Conservation (phyloP, 1,140 invertebrate species). For the Eriosoma lanigerum region DNA sequence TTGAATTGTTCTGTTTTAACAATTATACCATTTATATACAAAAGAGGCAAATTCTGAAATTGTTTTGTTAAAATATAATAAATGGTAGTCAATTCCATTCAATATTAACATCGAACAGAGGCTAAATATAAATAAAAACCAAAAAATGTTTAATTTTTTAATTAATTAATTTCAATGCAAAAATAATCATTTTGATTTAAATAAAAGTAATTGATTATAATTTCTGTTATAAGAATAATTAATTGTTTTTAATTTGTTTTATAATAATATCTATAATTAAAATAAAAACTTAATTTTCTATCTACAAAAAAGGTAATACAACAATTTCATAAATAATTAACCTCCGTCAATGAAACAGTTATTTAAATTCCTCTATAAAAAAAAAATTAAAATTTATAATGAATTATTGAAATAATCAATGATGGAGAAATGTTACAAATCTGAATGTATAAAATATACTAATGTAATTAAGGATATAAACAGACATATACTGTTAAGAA, state of each 20-base stretch:
- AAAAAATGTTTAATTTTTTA: neutral
- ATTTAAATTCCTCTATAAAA: neutral
- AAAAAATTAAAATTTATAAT: neutral
- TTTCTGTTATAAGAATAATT: neutral
- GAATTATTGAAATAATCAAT: slow-evolving; percentile 1
- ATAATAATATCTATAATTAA: neutral
- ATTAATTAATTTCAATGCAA: neutral
- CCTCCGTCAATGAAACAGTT: neutral
- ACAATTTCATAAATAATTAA: neutral
- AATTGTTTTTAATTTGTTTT: neutral
- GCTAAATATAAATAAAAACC: neutral
- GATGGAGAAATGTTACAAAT: neutral
- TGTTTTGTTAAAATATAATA: neutral
- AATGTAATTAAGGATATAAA: neutral
- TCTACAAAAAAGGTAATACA: neutral
- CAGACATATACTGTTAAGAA: neutral
- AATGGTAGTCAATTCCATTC: slow-evolving; percentile 34
- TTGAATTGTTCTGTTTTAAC: slow-evolving; percentile 39
- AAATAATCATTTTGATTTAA: neutral
- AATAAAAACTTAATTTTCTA: neutral
- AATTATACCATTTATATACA: slow-evolving; percentile 5
- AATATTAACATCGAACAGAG: neutral
- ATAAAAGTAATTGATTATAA: neutral
- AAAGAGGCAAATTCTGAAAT: neutral
- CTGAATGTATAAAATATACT: neutral